phyloP scores from a whole-genome alignment of 1,140 invertebrate species.

The Drosophila kohkoa region DNA sequence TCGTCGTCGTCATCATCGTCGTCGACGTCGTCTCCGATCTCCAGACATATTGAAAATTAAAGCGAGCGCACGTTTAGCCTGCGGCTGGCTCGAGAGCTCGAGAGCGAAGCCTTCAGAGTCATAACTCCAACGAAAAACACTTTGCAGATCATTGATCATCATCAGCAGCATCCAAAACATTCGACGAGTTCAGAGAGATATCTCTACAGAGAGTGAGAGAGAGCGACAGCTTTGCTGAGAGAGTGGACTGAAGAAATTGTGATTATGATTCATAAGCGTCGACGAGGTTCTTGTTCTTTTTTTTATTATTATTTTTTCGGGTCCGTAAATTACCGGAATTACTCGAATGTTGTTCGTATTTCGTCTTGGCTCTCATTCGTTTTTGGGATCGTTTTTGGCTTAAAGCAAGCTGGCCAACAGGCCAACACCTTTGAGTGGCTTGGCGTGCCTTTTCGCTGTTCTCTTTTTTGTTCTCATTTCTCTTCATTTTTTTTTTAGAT shows the following conservation, averaged over 20 bases:
- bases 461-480: constrained; percentile 46
- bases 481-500: constrained; percentile 66
- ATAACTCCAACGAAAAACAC: constrained; percentile 72
- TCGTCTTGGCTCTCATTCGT: constrained; percentile 18
- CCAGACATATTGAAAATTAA: constrained; percentile 83
- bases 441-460: constrained; percentile 72
- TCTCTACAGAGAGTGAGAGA: constrained; percentile 8
- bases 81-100: constrained; percentile 29
- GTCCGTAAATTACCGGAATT: constrained; percentile 78
- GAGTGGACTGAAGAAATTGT: constrained; percentile 59
- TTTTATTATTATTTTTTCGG: constrained; percentile 40
- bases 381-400: constrained; percentile 47
- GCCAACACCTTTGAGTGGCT: constrained; percentile 72
- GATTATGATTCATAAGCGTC: constrained; percentile 81
- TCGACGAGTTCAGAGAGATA: constrained; percentile 13
- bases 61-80: constrained; percentile 78
- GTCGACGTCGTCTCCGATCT: constrained; percentile 41
- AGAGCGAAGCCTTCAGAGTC: constrained; percentile 54
- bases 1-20: constrained; percentile 6
- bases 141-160: constrained; percentile 82
- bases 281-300: constrained; percentile 40
- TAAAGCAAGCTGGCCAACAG: constrained; percentile 71
- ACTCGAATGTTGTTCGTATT: constrained; percentile 54
- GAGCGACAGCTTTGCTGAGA: constrained; percentile 17
- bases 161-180: constrained; percentile 47